Evolutionary conservation across 2,113 vertebrate genomes (phyloP), one percentile per base, ranked within the genome.

Genomic region (Struthio camelus): DNA sequence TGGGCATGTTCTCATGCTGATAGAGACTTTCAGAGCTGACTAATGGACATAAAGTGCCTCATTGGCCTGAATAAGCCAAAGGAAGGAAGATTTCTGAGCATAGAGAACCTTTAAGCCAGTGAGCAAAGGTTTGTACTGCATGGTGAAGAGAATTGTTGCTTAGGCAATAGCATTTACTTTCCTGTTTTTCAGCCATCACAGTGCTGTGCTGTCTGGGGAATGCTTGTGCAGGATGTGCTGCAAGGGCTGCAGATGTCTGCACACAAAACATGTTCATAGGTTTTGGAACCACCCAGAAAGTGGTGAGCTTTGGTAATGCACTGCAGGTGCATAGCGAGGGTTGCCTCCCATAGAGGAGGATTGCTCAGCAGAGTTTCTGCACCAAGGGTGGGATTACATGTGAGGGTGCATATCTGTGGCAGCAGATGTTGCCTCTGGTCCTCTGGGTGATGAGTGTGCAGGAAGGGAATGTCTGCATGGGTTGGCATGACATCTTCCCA

Each of bases 291-390:
- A 10, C 22, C 8, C 30, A 18, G 6, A 34, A 17, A 23, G 17
- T 0, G 6, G 46, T 34, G 46, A 54, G 30, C 32, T 59, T 11
- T 7, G 7, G n/a, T 34, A 76, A 5, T 38, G 30, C 0, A 0
- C 20, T 17, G 6, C 20, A 54, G 36, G 17, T 18, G 76, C 32
- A 5, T 2, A 22, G 42, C 25, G 18, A n/a, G 19, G 14, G 13
- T 42, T 65, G 62, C 32, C 44, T n/a, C 30, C 23, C 2, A 2
- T 9, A 32, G 54, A 58, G 54, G 28, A 58, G 54, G 30, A 59
- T 34, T 58, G 56, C 3, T n/a, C 36, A 20, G 66, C 40, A 48
- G 53, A 12, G 32, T 32, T 89, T 14, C 28, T 48, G 46, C 51
- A 11, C 6, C 1, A 24, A 27, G 28, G 22, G 22, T 69, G 28